These are phyloP conservation scores for Columba guinea DNA, from an alignment of 2,797 vertebrate species.

Conservation along the genomic window DNA sequence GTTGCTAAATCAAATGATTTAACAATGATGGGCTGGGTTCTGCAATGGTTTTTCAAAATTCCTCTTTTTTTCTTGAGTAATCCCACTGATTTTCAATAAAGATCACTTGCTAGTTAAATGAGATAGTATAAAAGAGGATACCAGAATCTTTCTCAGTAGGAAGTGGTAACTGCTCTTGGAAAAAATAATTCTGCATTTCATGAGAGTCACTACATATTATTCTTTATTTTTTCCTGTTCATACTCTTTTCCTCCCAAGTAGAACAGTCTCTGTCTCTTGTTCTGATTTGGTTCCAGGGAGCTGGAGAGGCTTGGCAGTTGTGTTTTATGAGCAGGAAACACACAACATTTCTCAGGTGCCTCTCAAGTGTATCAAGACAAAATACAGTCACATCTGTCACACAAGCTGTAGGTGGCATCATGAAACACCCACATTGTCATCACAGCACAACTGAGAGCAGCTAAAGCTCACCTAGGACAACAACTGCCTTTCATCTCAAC, in stretches of 20 bases:
- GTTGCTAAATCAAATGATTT: not conserved
- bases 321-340: slow-evolving; percentile 1
- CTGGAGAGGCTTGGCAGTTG: not conserved
- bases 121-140: not conserved
- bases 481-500: slow-evolving; percentile 17
- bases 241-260: not conserved
- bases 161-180: not conserved
- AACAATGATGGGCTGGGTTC: not conserved
- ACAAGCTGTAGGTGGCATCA: slow-evolving; percentile 13
- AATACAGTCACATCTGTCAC: not conserved
- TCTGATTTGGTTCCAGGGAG: slow-evolving; percentile 19
- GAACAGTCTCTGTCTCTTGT: not conserved
- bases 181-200: not conserved
- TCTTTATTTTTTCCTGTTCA: slow-evolving; percentile 9
- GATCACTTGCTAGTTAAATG: not conserved
- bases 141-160: not conserved
- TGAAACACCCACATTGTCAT: slow-evolving; percentile 19
- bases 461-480: not conserved
- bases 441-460: not conserved
- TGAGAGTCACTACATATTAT: not conserved
- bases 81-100: not conserved
- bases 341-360: not conserved
- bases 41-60: not conserved
- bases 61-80: not conserved
- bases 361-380: slow-evolving; percentile 9